Evolutionary conservation across 2,888 invertebrate species (phyloP), one percentile per base, ranked within the genome.

Genomic region (Oxystoma pomonae): DNA sequence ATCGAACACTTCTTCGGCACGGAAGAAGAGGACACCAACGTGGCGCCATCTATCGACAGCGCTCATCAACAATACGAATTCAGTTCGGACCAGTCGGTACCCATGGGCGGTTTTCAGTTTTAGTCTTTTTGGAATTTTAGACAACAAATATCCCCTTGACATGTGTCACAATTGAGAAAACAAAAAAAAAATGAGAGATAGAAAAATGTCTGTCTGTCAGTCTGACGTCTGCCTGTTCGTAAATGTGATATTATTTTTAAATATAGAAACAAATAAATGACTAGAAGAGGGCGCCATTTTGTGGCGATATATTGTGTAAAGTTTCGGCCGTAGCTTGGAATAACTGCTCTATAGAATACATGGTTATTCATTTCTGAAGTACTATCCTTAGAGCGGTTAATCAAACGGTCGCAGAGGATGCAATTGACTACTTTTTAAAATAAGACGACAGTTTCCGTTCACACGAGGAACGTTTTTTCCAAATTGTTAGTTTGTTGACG

Each of bases 1-100:
- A 97, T 98, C 74, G 97, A 98, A 80, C 91, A 90, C 76, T 98
- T 91, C 83, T 98, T 98, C 79, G 91, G 94, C 17, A 90, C 92
- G n/a, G 94, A 94, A 75, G 95, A 95, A 75, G 89, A 89, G 72
- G 94, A 93, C 73, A 82, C 87, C 0, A 85, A 89, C 59, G 85
- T 94, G 9, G 94, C 92, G 49, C 96, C 93, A 0, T 83, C 86
- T 12, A 88, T 90, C 20, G 90, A 91, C 66, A 85, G 87, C 2
- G 86, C 87, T 16, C 83, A 84, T 67, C 86, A 87, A 75, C 90
- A 92, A 77, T 92, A 89, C 76, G 85, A 87, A 72, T 94, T 89
- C 75, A 85, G 83, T 75, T 81, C 89, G 9, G 89, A 90, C 77
- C 87, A 89, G 73, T 84, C 87, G 61, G 85, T 90, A 71, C 91